These are phyloP conservation scores for Triplophysa dalaica DNA, from an alignment of 2,113 vertebrate genomes.

Conservation along the genomic window DNA sequence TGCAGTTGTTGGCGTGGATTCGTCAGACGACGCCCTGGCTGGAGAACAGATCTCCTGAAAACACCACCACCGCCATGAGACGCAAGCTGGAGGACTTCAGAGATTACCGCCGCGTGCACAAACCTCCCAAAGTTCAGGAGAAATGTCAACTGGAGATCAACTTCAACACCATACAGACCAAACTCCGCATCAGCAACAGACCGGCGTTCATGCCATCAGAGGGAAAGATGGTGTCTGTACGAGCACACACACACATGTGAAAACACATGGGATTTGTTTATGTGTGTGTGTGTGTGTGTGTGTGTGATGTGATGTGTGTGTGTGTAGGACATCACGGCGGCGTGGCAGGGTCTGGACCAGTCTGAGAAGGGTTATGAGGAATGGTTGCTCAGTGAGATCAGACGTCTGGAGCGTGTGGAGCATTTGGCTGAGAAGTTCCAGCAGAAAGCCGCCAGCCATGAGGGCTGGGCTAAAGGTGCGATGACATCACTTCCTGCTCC, in stretches of 20 bases:
- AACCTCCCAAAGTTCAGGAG: conserved; percentile 27
- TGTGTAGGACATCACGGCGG: conserved; percentile 75
- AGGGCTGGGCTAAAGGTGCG: conserved; percentile 78
- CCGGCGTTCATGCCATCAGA: conserved; percentile 98
- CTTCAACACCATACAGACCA: conserved; percentile 92
- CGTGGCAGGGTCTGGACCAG: conserved; percentile 81
- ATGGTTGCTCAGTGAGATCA: conserved; percentile 79
- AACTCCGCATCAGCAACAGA: conserved; percentile 92
- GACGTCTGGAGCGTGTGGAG: conserved; percentile 76
- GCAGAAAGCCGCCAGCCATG: conserved; percentile 78
- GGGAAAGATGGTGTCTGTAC: conserved; percentile 98
- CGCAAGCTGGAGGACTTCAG: conserved; percentile 86
- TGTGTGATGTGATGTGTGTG: not conserved
- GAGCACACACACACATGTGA: conserved; percentile 4
- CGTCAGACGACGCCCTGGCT: conserved; percentile 85
- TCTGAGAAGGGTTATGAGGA: conserved; percentile 80
- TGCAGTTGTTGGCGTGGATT: conserved; percentile 79
- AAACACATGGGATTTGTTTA: not conserved
- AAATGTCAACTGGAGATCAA: not conserved
- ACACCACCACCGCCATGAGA: conserved; percentile 81
- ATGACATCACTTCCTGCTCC: not conserved
- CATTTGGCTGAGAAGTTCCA: conserved; percentile 81
- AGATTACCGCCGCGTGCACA: conserved; percentile 81
- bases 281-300: not conserved
- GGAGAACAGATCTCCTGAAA: conserved; percentile 82